These are phyloP conservation scores for Calameuta pallipes DNA, from an alignment of 2,888 invertebrate species.

Conservation along the genomic window DNA sequence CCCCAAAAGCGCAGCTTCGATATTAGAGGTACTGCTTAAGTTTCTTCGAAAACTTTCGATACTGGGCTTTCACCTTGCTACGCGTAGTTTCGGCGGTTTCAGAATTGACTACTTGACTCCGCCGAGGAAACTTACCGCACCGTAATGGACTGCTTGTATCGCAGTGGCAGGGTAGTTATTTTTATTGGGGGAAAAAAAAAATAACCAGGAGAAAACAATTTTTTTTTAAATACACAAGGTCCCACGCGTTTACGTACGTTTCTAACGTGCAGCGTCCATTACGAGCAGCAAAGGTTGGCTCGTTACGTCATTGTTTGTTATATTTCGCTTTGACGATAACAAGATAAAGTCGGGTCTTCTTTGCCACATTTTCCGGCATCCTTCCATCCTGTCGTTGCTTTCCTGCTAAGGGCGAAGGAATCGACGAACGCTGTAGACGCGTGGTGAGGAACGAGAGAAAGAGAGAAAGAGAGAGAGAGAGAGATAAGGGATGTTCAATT, in stretches of 20 bases:
- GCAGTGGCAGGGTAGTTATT: not conserved
- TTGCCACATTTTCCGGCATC: too few species aligned
- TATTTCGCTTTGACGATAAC: constrained; percentile 41
- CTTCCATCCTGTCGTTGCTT: too few species aligned
- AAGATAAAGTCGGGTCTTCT: constrained; percentile 33
- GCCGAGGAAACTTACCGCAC: not conserved
- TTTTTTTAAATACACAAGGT: too few species aligned
- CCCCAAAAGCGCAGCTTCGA: not conserved
- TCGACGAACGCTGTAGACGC: too few species aligned
- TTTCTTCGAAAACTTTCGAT: not conserved
- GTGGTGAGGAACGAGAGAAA: too few species aligned
- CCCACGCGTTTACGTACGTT: not conserved
- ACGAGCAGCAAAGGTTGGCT: constrained; percentile 30
- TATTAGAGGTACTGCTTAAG: not conserved
- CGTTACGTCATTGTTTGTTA: constrained; percentile 45
- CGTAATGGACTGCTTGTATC: not conserved
- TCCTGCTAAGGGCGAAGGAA: too few species aligned
- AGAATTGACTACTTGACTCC: not conserved
- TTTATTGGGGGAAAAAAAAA: not conserved
- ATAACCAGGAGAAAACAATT: not conserved
- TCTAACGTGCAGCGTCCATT: not conserved
- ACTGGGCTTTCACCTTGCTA: not conserved
- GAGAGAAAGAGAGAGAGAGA: too few species aligned
- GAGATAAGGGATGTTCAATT: too few species aligned
- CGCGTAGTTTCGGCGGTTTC: not conserved